A percentile compares a stretch with the other conserved stretches of the same genome.
These are phyloP conservation scores for Bradysia coprophila DNA, from an alignment of 1,140 invertebrate genomes.

Conservation along the genomic window DNA sequence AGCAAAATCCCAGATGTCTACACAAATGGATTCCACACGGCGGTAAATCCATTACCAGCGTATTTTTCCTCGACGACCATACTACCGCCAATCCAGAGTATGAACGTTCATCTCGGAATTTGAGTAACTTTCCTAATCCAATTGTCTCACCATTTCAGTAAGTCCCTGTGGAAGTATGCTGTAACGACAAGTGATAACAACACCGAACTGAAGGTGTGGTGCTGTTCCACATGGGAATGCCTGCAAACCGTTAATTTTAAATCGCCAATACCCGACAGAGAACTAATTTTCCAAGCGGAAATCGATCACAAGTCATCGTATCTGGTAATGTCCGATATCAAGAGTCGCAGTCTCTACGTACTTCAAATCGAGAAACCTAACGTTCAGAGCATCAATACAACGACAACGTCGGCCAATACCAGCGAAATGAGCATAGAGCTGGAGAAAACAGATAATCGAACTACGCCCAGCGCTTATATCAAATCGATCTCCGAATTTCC, in stretches of 20 bases:
- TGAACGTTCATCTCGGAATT: too few relatives aligned
- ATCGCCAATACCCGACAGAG: conserved; percentile 20
- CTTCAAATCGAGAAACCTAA: conserved; percentile 44
- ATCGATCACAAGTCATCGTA: conserved; percentile 68
- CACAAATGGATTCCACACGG: conserved; percentile 84
- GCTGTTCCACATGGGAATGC: conserved; percentile 82
- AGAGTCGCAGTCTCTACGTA: conserved; percentile 57
- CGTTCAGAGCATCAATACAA: background rate
- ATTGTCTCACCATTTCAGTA: background rate
- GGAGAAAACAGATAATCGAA: too few relatives aligned
- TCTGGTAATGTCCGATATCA: conserved; percentile 68
- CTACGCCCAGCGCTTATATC: conserved; percentile 22
- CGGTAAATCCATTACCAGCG: conserved; percentile 60
- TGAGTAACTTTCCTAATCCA: too few relatives aligned
- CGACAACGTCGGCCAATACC: too few relatives aligned
- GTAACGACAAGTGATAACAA: conserved; percentile 81
- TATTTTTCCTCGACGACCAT: conserved; percentile 87
- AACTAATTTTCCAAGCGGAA: conserved; percentile 43
- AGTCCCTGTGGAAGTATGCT: conserved; percentile 76
- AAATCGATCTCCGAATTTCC: conserved; percentile 63
- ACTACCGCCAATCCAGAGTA: conserved; percentile 64
- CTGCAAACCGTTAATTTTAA: conserved; percentile 67
- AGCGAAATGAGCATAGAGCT: too few relatives aligned
- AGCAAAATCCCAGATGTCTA: conserved; percentile 51
- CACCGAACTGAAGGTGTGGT: conserved; percentile 83